phyloP scores from a whole-genome alignment of 2,113 vertebrate genomes.

The Gavia stellata region DNA sequence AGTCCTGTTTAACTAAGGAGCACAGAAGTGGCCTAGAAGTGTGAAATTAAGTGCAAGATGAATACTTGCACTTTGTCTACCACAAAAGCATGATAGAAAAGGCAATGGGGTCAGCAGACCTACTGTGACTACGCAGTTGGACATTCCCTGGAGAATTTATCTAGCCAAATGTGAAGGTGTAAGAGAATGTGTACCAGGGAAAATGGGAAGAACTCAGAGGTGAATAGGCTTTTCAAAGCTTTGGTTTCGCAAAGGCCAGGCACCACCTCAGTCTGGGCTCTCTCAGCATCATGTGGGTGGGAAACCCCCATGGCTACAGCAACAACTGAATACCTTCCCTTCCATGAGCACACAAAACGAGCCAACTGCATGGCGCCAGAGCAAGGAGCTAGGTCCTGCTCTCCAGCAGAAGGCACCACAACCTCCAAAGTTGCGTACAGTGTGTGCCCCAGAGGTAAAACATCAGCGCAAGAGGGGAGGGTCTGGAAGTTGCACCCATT shows the following conservation, averaged over 20 bases:
- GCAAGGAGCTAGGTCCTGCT: not conserved
- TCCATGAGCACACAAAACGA: not conserved
- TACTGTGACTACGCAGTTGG: not conserved
- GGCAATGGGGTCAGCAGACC: not conserved
- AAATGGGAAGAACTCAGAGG: not conserved
- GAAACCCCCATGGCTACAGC: not conserved
- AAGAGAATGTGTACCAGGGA: not conserved
- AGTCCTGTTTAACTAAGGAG: not conserved
- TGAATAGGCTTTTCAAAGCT: not conserved
- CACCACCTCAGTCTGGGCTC: not conserved
- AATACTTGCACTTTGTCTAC: not conserved
- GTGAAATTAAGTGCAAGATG: not conserved
- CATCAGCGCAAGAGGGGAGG: not conserved
- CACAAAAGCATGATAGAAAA: not conserved
- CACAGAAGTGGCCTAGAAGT: not conserved
- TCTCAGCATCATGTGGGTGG: not conserved
- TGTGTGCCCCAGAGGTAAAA: not conserved
- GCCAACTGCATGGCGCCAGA: not conserved
- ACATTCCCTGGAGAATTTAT: not conserved
- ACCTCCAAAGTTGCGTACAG: not conserved
- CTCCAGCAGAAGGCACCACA: not conserved
- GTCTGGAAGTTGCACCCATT: not conserved
- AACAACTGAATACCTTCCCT: not conserved
- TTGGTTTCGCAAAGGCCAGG: not conserved
- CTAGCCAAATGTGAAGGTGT: not conserved